Evolutionary conservation across 2,113 vertebrate genomes (phyloP).

Genomic region (Madoqua kirkii): DNA sequence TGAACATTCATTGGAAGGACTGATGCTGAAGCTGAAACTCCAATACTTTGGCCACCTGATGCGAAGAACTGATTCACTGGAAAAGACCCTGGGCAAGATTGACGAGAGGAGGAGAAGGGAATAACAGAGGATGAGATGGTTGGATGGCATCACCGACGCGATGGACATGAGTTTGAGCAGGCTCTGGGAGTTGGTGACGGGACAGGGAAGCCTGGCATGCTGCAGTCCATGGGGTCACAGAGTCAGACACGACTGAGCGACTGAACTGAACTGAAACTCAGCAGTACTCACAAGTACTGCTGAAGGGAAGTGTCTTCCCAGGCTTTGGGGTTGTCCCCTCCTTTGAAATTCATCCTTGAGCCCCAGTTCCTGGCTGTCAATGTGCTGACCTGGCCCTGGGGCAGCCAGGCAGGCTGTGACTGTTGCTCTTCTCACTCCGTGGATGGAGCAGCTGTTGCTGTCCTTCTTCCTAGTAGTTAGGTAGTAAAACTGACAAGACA

Average conservation of each 20-base stretch:
- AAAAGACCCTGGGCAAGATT: not conserved
- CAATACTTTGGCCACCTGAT: not conserved
- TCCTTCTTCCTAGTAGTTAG: not conserved
- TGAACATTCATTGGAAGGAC: not conserved
- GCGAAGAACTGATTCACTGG: not conserved
- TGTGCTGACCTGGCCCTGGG: not conserved
- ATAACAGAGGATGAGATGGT: not conserved
- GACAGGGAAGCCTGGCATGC: not conserved
- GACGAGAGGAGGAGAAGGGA: not conserved
- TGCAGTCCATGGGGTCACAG: not conserved
- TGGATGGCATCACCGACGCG: not conserved
- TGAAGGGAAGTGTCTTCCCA: not conserved
- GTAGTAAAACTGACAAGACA: not conserved
- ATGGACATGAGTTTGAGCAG: not conserved
- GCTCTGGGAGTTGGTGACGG: not conserved
- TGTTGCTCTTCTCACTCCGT: not conserved
- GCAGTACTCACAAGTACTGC: not conserved
- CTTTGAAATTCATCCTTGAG: not conserved
- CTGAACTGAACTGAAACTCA: not conserved
- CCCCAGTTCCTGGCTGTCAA: not conserved
- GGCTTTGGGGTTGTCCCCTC: too few relatives aligned
- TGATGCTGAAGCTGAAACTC: not conserved
- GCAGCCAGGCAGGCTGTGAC: not conserved
- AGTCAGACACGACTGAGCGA: not conserved
- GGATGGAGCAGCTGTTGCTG: not conserved